Percentiles rank a stretch among this genome's conserved stretches.
Evolutionary conservation across 2,797 vertebrate genomes (phyloP).

Genomic region (Anableps anableps): DNA sequence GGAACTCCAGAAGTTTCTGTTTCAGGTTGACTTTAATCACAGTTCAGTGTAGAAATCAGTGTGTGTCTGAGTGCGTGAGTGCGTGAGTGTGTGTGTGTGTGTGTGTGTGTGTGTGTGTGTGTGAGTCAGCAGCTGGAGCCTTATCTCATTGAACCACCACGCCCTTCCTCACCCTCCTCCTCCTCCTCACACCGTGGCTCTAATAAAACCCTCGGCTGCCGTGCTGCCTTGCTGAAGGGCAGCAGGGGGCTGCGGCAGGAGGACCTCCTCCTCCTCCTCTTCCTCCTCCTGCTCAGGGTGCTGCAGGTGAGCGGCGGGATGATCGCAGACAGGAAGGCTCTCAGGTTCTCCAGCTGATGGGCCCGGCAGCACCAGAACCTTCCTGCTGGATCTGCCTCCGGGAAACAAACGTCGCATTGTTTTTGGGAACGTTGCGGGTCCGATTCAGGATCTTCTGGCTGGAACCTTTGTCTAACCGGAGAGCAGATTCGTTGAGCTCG

Average conservation of each 20-base stretch:
- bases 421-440: neutral
- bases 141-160: constrained; percentile 27
- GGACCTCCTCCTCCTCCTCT: too few species aligned
- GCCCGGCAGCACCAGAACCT: too few species aligned
- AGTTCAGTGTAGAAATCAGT: neutral
- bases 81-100: constrained; percentile 9
- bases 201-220: neutral
- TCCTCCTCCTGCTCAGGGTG: too few species aligned
- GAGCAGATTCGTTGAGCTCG: too few species aligned
- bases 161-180: constrained; percentile 5
- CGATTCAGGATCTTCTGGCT: neutral
- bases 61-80: constrained; percentile 1
- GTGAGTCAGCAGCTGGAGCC: constrained; percentile 28
- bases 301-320: neutral
- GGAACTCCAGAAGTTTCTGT: too few species aligned
- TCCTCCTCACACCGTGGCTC: neutral
- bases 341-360: too few species aligned
- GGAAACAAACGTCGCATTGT: neutral
- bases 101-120: neutral
- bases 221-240: constrained; percentile 1
- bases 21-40: too few species aligned
- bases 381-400: neutral
- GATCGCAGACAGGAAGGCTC: too few species aligned
- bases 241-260: too few species aligned
- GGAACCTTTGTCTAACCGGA: neutral